Conservation (phyloP, 2,113 vertebrate species). For the Larimichthys polyactis region DNA sequence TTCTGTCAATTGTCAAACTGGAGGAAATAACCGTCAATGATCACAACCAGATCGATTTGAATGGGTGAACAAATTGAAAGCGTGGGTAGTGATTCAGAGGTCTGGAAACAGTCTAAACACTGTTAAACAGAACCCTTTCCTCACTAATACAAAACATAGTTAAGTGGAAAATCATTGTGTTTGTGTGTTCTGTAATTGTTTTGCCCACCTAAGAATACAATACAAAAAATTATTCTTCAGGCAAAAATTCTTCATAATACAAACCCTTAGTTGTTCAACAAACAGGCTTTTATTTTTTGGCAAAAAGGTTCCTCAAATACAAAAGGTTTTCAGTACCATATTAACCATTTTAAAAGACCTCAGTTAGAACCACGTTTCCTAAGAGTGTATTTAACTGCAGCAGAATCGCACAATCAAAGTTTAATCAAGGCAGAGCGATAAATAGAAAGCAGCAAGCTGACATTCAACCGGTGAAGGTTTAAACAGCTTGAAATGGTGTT, state of each 20-base stretch:
- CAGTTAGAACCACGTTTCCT: constrained; percentile 3
- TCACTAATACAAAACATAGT: background rate
- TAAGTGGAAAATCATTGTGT: background rate
- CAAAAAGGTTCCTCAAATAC: constrained; percentile 4
- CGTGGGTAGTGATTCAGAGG: background rate
- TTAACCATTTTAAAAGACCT: background rate
- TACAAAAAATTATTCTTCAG: background rate
- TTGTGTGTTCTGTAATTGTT: background rate
- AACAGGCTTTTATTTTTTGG: background rate
- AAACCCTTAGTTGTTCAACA: background rate
- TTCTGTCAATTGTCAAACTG: no score
- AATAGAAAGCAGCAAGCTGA: constrained; percentile 24
- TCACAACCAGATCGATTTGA: background rate
- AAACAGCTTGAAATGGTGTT: constrained; percentile 37
- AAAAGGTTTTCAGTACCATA: background rate
- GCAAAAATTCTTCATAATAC: constrained; percentile 5
- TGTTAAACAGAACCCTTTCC: background rate
- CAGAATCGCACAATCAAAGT: constrained; percentile 50
- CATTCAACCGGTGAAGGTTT: constrained; percentile 12
- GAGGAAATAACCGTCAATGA: background rate
- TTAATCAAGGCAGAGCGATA: constrained; percentile 43
- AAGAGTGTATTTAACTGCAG: constrained; percentile 29
- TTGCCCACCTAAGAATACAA: background rate
- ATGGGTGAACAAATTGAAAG: background rate
- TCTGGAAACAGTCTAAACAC: background rate